A percentile compares a stretch with the other conserved stretches of the same genome.
phyloP scores from a whole-genome alignment of 1,140 invertebrate species.

The Metopolophium dirhodum region DNA sequence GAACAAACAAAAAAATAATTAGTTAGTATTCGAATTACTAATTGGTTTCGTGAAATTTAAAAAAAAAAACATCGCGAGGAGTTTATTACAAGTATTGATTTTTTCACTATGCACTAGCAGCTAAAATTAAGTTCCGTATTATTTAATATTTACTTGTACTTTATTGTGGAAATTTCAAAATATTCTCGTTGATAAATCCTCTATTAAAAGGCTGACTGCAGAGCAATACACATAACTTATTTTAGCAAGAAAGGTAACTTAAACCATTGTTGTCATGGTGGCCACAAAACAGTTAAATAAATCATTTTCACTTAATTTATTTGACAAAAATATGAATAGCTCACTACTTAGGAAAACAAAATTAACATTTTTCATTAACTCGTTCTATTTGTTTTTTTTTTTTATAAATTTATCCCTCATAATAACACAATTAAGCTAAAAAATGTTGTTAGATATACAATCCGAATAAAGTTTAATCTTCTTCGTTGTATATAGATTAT shows the following conservation, averaged over 20 bases:
- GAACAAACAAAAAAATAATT: not conserved
- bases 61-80: not conserved
- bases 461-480: too few species aligned
- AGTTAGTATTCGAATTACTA: not conserved
- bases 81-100: not conserved
- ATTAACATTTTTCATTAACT: conserved; percentile 4
- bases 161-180: not conserved
- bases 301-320: not conserved
- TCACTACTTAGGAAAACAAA: not conserved
- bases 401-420: not conserved
- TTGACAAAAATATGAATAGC: not conserved
- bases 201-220: not conserved
- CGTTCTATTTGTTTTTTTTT: not conserved
- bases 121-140: not conserved
- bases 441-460: not conserved
- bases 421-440: not conserved
- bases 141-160: not conserved
- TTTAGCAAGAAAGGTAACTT: not conserved
- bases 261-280: not conserved
- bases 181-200: not conserved
- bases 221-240: not conserved
- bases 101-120: not conserved
- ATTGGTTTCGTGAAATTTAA: not conserved
- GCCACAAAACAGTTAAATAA: not conserved
- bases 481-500: too few species aligned